phyloP scores from a whole-genome alignment of 1,140 invertebrate genomes.

The Drosophila kurseongensis region DNA sequence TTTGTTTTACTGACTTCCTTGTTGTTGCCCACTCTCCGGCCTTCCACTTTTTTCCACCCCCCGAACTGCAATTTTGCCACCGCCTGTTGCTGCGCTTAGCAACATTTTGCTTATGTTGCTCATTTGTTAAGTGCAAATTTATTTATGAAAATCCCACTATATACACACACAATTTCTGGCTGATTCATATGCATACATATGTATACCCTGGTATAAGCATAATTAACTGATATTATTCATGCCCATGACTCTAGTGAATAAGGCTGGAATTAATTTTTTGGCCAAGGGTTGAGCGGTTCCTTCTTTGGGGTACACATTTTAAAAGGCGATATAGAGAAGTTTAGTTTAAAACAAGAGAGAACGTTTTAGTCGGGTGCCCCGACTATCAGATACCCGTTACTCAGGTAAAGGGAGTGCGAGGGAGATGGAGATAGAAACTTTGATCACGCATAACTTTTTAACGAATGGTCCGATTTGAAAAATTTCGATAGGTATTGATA shows the following conservation, averaged over 20 bases:
- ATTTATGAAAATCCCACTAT: slow-evolving; percentile 66
- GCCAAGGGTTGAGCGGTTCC: slow-evolving; percentile 10
- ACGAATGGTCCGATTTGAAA: too few species aligned
- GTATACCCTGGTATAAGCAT: slow-evolving; percentile 24
- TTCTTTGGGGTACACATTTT: not conserved
- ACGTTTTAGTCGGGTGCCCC: too few species aligned
- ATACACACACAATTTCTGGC: slow-evolving; percentile 24
- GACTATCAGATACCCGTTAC: too few species aligned
- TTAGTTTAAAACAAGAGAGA: too few species aligned
- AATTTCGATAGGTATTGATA: too few species aligned
- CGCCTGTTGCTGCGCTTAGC: slow-evolving; percentile 72
- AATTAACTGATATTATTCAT: slow-evolving; percentile 78
- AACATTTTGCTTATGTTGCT: slow-evolving; percentile 72
- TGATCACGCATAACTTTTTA: too few species aligned
- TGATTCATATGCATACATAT: slow-evolving; percentile 17
- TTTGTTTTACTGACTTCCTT: slow-evolving; percentile 77
- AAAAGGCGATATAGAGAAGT: too few species aligned
- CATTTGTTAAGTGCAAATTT: slow-evolving; percentile 77
- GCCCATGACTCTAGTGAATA: slow-evolving; percentile 62
- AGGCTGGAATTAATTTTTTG: slow-evolving; percentile 29
- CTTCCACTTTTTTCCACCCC: too few species aligned
- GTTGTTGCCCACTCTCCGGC: slow-evolving; percentile 30
- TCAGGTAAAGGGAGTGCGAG: too few species aligned
- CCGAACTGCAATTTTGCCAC: slow-evolving; percentile 17
- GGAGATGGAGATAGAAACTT: too few species aligned